Base-by-base conservation (phyloP, 2,797 vertebrate genomes). In the Okamejei kenojei region DNA sequence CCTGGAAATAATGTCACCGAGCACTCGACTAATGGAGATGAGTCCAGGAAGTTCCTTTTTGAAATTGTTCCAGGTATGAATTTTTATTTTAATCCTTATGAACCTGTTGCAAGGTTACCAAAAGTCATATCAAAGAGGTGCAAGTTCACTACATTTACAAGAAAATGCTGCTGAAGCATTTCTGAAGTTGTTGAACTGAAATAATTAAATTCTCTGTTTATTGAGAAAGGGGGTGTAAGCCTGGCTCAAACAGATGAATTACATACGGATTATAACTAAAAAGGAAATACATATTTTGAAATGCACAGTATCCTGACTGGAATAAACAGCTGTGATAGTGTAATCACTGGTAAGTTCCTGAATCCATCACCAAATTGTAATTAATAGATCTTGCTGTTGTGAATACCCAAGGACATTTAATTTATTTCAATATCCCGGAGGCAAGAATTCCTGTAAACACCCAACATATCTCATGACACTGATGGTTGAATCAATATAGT, bases 1-100 rank as follows among this genome's bases (percentile, higher is more conserved):
- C 98, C 98, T 94, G 99, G 98, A 95, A 99, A 99, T 97, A 98
- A 97, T 97, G 98, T 99, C 73, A 95, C 96, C 54, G 99, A 99
- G 93, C 98, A 99, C 96, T 96, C 97, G 21, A 97, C 95, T 96
- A 98, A 96, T 94, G 97, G 98, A 73, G 99, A 99, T 93, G 98
- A 97, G 92, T 97, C 97, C 38, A 98, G 98, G 32, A 99, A 98
- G 95, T 99, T 98, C 95, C 97, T 99, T 94, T 99, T 99, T 94
- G 98, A 99, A 97, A 97, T 99, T 94, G 94, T 98, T 97, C 97
- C 99, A 98, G 99, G 99, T 99, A 98, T 94, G 96, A 90, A 81
- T 96, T 95, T 94, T 94, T 90, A 19, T 92, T 84, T 93, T 88
- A 65, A 86, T 32, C 93, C 93, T 76, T 10, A 35, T 21, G 35